A percentile compares a stretch with the other conserved stretches of the same genome.
Conservation (phyloP, 2,888 invertebrate genomes). For the Gnatocerus cornutus region DNA sequence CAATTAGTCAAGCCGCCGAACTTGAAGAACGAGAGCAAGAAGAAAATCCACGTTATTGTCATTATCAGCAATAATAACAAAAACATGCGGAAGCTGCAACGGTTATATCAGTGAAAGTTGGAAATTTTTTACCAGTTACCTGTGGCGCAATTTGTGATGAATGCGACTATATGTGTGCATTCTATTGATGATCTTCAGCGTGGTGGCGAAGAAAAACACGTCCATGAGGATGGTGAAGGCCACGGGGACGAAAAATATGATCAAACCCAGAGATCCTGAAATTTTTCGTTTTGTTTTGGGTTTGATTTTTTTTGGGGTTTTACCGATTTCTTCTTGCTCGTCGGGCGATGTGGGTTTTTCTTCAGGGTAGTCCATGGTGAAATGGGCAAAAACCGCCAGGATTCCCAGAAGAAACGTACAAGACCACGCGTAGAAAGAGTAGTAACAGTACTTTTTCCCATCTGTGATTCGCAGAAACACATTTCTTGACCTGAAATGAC, state of each 20-base stretch:
- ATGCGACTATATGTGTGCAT: slow-evolving; percentile 90
- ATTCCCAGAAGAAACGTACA: slow-evolving; percentile 81
- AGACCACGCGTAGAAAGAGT: slow-evolving; percentile 87
- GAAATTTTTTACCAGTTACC: slow-evolving; percentile 78
- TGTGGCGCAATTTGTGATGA: slow-evolving; percentile 89
- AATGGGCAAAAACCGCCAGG: slow-evolving; percentile 87
- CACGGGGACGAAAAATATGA: slow-evolving; percentile 88
- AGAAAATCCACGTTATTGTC: slow-evolving; percentile 84
- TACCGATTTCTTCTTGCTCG: slow-evolving; percentile 84
- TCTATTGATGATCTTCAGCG: slow-evolving; percentile 84
- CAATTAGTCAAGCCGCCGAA: slow-evolving; percentile 83
- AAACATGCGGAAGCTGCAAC: slow-evolving; percentile 85
- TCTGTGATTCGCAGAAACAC: slow-evolving; percentile 90
- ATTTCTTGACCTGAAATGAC: slow-evolving; percentile 81
- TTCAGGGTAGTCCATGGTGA: slow-evolving; percentile 81
- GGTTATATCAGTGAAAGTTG: slow-evolving; percentile 20
- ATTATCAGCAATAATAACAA: slow-evolving; percentile 83
- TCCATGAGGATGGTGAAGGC: slow-evolving; percentile 86
- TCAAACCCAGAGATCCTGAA: slow-evolving; percentile 85
- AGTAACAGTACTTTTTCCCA: slow-evolving; percentile 90
- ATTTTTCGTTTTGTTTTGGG: slow-evolving; percentile 50
- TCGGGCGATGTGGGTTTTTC: slow-evolving; percentile 71
- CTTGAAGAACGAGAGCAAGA: slow-evolving; percentile 83
- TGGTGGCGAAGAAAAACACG: slow-evolving; percentile 86
- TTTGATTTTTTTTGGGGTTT: not conserved